phyloP scores from a whole-genome alignment of 2,113 vertebrate species.

The Notarius lentiginosus region DNA sequence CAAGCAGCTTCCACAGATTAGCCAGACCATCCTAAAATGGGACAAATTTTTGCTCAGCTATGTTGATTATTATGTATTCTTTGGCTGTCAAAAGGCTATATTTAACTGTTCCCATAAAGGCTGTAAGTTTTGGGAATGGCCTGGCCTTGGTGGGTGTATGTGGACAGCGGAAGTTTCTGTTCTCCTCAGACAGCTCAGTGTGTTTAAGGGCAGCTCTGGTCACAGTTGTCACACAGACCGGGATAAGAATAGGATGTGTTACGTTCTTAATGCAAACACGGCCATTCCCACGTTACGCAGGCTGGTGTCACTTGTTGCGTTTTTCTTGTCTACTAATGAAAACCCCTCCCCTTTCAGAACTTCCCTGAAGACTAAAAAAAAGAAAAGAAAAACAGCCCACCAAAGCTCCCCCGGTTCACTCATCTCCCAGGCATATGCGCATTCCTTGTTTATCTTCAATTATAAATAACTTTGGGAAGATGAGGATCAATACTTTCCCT shows the following conservation, averaged over 20 bases:
- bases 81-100: slow-evolving; percentile 72
- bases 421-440: slow-evolving; percentile 69
- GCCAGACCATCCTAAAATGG: slow-evolving; percentile 73
- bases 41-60: slow-evolving; percentile 67
- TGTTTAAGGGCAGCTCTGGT: slow-evolving; percentile 74
- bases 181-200: slow-evolving; percentile 61
- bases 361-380: slow-evolving; percentile 62
- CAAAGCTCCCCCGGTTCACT: slow-evolving; percentile 50
- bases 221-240: slow-evolving; percentile 71
- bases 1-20: slow-evolving; percentile 58
- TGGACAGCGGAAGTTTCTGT: slow-evolving; percentile 52
- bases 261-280: slow-evolving; percentile 65
- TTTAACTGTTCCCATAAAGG: slow-evolving; percentile 80
- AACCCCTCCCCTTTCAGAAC: slow-evolving; percentile 40
- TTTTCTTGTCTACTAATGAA: slow-evolving; percentile 36
- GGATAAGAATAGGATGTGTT: slow-evolving; percentile 78
- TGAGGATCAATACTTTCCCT: slow-evolving; percentile 75
- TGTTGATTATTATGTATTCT: slow-evolving; percentile 75
- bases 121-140: slow-evolving; percentile 73
- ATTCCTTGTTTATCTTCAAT: slow-evolving; percentile 74
- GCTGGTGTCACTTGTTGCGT: slow-evolving; percentile 65
- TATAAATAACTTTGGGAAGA: slow-evolving; percentile 80
- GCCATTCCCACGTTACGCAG: slow-evolving; percentile 75
- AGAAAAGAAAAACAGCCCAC: slow-evolving; percentile 56
- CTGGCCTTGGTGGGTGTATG: slow-evolving; percentile 58